Conservation (phyloP, 2,113 vertebrate genomes). For the Pygoscelis adeliae region DNA sequence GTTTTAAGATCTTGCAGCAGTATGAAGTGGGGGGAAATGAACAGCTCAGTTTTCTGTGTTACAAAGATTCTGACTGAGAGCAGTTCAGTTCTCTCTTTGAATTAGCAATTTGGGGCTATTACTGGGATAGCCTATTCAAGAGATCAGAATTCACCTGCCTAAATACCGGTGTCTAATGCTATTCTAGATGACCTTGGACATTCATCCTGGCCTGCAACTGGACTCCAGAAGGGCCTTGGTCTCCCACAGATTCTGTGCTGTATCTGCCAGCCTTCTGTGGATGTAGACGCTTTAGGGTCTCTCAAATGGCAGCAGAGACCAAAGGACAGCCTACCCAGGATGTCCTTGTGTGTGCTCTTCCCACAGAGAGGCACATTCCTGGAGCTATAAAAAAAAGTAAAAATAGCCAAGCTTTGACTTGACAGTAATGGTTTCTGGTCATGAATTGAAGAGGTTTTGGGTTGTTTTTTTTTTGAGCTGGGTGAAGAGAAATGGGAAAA, state of each 20-base stretch:
- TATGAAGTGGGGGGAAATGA: background rate
- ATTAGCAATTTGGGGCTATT: background rate
- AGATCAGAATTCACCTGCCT: background rate
- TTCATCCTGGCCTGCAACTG: background rate
- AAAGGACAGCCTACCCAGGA: background rate
- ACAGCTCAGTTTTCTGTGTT: background rate
- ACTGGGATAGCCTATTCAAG: background rate
- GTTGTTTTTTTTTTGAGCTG: background rate
- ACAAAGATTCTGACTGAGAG: background rate
- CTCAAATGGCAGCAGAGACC: background rate
- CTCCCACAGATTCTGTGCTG: background rate
- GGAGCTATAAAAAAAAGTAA: background rate
- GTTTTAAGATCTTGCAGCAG: background rate
- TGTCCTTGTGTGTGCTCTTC: background rate
- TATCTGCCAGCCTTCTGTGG: background rate
- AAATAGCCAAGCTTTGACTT: background rate
- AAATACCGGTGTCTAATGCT: background rate
- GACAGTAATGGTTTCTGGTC: background rate
- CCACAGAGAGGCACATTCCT: background rate
- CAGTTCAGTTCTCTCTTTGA: background rate
- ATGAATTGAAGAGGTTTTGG: background rate
- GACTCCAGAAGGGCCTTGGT: background rate
- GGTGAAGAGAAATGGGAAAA: background rate
- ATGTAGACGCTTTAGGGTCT: background rate
- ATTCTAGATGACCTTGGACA: background rate